Base-by-base conservation (phyloP, 2,113 vertebrate genomes). In the Urocolius indicus region DNA sequence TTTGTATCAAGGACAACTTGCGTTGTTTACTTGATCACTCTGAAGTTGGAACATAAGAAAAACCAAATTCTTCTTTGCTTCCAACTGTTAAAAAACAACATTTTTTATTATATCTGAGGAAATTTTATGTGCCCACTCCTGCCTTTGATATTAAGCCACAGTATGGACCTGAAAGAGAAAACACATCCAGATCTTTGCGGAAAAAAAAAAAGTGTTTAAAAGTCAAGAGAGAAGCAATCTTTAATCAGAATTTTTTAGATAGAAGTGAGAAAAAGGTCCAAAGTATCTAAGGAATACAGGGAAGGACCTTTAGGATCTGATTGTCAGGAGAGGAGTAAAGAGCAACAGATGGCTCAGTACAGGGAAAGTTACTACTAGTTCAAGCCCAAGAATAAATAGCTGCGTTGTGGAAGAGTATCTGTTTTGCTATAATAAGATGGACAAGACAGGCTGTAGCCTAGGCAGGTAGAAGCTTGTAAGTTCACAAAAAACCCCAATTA, bases 1-100 rank as follows among this genome's bases (percentile, higher is more conserved):
- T 90, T 94, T 73, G 15, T 88, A n/a, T 14, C 52, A 88, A 94
- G 78, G 67, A 77, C 82, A 67, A 49, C 38, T 81, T 89, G 48
- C 38, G 18, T 66, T 88, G 49, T 59, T 79, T 59, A 55, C 13
- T 85, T 77, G 46, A 45, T 86, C 23, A 30, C 29, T 57, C 15
- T 78, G 76, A 80, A 90, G 38, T 71, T 80, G 62, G 45, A 19
- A 75, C 20, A 18, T 58, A 38, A 51, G 58, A 62, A 87, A 86
- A 77, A 7, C 2, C 3, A 11, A 92, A 80, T 7, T 66, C n/a
- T 10, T 80, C 6, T 83, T 79, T 92, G 68, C 74, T 95, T 88
- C n/a, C 12, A 87, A 17, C 43, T 79, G 32, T 57, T 68, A 38
- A 76, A 82, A 58, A 5, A 0, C 2, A 45, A 12, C 2, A 1